Base-by-base conservation (phyloP, 2,797 vertebrate species). In the Hozukius guyotensis region DNA sequence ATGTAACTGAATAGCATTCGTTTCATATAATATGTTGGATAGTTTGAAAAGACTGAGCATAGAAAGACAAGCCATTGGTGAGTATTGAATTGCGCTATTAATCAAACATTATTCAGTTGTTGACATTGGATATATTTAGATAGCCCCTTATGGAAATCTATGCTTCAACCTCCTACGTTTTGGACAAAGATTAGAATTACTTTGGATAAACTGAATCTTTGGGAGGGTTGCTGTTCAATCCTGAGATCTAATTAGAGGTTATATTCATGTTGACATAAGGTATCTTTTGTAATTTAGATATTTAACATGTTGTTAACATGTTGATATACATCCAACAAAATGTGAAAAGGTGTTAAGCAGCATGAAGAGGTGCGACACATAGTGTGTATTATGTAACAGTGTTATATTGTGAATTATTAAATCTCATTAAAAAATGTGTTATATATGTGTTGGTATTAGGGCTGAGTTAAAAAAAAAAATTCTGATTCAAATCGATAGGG, bases 1-100 rank as follows among this genome's bases (percentile, higher is more conserved):
- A 77, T 87, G 91, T 85, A 89, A 89, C 72, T 68, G 55, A 89
- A 90, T 91, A 82, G 63, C 46, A 67, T 84, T 89, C 13, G 42
- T 84, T 92, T 92, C 79, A 91, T 84, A 65, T 63, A 77, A 87
- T 81, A 85, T 78, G 56, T 75, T 74, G 76, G 72, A 81, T 24
- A 73, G 84, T 89, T 86, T 87, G 73, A 70, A 71, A 64, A 64
- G 66, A 74, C 84, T 27, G 36, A 71, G 49, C 52, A 42, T 1
- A 38, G 80, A 78, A 76, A 68, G 70, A 74, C 62, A 76, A 75
- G 55, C 27, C 76, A 90, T 79, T 87, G 64, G 29, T 36, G 57
- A 60, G 77, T 72, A 87, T 88, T 86, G 74, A 77, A 86, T 88
- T 90, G 74, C 74, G 0, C 73, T 64, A 78, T 87, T 79, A 80